phyloP scores from a whole-genome alignment of 2,888 invertebrate species.

The Tenthredo scrophulariae region DNA sequence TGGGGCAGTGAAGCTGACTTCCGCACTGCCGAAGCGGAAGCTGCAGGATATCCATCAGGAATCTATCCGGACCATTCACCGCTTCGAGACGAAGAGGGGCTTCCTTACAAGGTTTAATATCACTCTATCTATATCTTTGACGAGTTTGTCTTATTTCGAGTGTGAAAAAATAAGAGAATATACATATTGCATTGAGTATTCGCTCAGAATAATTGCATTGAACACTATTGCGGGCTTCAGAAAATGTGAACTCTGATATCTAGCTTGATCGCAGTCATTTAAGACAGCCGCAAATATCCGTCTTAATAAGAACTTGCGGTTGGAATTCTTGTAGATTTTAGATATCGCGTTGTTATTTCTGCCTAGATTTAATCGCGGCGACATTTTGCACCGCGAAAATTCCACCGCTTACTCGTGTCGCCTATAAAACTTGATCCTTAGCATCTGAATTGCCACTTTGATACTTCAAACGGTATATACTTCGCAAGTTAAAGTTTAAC shows the following conservation, averaged over 20 bases:
- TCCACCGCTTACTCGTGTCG: background rate
- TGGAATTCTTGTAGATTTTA: background rate
- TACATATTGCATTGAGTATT: background rate
- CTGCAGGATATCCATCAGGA: constrained; percentile 59
- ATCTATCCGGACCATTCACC: constrained; percentile 54
- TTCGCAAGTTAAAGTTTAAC: background rate
- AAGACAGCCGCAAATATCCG: background rate
- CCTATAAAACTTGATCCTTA: background rate
- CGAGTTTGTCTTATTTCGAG: background rate
- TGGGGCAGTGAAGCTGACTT: constrained; percentile 70
- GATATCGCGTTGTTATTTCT: constrained; percentile 17
- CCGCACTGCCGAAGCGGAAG: constrained; percentile 65
- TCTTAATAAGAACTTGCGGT: background rate
- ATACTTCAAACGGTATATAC: background rate
- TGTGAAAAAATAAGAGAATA: background rate
- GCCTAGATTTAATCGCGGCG: background rate
- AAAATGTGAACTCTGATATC: background rate
- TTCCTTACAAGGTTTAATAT: constrained; percentile 65
- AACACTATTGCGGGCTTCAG: no score
- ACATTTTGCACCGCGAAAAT: background rate
- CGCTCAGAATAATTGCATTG: background rate
- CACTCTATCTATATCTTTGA: background rate
- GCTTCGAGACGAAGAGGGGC: constrained; percentile 64
- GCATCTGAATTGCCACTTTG: background rate
- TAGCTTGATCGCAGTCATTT: background rate